Evolutionary conservation across 2,797 vertebrate species (phyloP).

Genomic region (Carduelis carduelis): DNA sequence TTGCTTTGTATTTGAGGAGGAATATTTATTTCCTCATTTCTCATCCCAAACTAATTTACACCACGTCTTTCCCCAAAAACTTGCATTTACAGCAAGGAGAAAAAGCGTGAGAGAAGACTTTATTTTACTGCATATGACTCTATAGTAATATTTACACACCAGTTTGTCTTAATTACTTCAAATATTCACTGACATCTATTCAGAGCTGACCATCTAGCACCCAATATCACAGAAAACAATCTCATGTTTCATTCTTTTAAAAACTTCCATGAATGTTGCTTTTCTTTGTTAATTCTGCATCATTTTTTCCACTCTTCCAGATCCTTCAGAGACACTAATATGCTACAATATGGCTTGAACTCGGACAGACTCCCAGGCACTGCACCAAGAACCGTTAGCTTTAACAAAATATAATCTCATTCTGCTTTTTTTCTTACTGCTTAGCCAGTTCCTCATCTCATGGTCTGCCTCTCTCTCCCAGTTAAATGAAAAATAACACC

Average conservation of each 20-base stretch:
- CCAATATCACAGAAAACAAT: background rate
- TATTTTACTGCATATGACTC: background rate
- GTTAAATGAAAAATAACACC: background rate
- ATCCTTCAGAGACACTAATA: background rate
- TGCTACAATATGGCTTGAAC: background rate
- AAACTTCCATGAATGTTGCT: background rate
- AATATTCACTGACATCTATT: background rate
- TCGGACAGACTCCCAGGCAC: background rate
- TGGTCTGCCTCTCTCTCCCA: background rate
- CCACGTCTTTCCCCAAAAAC: background rate
- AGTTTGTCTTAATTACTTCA: background rate
- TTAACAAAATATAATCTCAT: background rate
- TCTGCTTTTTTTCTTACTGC: background rate
- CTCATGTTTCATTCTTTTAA: background rate
- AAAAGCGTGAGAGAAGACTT: background rate
- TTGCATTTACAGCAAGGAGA: background rate
- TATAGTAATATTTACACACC: background rate
- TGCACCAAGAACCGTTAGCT: background rate
- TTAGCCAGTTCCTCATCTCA: constrained; percentile 9
- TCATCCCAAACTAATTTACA: background rate
- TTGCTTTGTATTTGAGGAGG: background rate
- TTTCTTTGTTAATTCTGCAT: background rate
- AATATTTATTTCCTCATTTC: background rate
- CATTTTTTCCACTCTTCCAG: background rate
- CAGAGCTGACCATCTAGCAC: background rate